Evolutionary conservation across 2,113 vertebrate genomes (phyloP), one percentile per base, ranked within the genome.

Genomic region (Litocranius walleri): DNA sequence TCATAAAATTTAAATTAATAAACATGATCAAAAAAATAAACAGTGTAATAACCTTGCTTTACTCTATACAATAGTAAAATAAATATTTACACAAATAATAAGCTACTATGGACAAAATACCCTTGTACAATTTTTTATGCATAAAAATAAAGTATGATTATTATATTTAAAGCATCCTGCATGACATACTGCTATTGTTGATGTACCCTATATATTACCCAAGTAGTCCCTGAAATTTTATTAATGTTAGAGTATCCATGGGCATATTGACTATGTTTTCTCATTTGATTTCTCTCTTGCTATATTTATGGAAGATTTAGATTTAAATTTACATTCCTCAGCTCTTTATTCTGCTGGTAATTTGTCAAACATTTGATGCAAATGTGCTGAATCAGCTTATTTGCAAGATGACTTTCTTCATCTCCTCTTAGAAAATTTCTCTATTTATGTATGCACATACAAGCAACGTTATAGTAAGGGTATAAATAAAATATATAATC

Each of bases 321-420:
- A 89, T 59, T 23, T 64, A 85, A 88, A 78, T 67, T 67, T 45
- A 48, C 36, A 10, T 29, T 77, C 56, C 15, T 89, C 54, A 64
- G 45, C 0, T 40, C 13, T n/a, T 82, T 40, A 36, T 29, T 59
- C 59, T 64, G 33, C 15, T 82, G 89, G 78, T 2, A 16, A 45
- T 74, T 62, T 64, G 52, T 92, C 83, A 95, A 71, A 56, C 27
- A 25, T 11, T 54, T 56, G 29, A 89, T 48, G 30, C 6, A 94
- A 94, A 91, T 91, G 23, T 85, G 84, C 40, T 86, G 30, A 62
- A 54, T 90, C 81, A 96, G 71, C 56, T 86, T 77, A 67, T 92
- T 67, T 77, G 11, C 30, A 90, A n/a, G 36, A 82, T 23, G n/a
- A 56, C 36, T 89, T 80, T 88, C 30, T 61, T 83, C 23, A 40